phyloP scores from a whole-genome alignment of 2,888 invertebrate genomes.

The Imbricaverruca yamaguchii region DNA sequence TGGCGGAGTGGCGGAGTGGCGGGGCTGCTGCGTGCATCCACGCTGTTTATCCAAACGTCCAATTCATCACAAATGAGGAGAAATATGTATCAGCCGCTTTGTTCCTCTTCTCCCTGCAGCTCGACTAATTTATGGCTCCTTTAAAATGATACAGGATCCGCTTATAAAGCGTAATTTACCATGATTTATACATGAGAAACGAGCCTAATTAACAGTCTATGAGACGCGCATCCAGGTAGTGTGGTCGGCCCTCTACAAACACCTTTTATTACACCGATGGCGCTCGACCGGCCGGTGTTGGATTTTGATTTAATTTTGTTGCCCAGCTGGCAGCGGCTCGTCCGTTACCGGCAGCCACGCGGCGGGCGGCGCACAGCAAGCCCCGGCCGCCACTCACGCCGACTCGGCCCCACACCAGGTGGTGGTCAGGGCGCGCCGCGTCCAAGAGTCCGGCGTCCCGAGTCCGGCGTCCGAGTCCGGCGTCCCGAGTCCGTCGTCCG shows the following conservation, averaged over 20 bases:
- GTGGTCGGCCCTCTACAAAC: neutral
- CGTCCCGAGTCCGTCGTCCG: too few species aligned
- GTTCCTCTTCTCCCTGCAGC: slow-evolving; percentile 6
- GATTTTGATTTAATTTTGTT: neutral
- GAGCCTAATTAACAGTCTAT: slow-evolving; percentile 7
- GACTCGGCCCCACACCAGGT: too few species aligned
- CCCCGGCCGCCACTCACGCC: too few species aligned
- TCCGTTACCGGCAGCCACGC: neutral
- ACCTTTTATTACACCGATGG: neutral
- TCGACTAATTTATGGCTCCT: slow-evolving; percentile 1
- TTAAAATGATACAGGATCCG: slow-evolving; percentile 21
- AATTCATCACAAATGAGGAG: neutral
- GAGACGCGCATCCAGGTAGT: neutral
- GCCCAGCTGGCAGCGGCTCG: neutral
- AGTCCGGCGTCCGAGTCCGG: too few species aligned
- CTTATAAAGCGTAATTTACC: slow-evolving; percentile 12
- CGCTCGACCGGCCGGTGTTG: neutral
- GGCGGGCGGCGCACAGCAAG: neutral
- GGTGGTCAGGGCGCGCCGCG: too few species aligned
- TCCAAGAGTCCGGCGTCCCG: too few species aligned
- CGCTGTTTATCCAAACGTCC: neutral
- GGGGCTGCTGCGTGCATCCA: neutral
- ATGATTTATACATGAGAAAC: slow-evolving; percentile 19
- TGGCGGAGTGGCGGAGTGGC: too few species aligned
- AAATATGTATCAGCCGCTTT: neutral